These are phyloP conservation scores for Podargus strigoides DNA, from an alignment of 2,797 vertebrate genomes.

Conservation along the genomic window DNA sequence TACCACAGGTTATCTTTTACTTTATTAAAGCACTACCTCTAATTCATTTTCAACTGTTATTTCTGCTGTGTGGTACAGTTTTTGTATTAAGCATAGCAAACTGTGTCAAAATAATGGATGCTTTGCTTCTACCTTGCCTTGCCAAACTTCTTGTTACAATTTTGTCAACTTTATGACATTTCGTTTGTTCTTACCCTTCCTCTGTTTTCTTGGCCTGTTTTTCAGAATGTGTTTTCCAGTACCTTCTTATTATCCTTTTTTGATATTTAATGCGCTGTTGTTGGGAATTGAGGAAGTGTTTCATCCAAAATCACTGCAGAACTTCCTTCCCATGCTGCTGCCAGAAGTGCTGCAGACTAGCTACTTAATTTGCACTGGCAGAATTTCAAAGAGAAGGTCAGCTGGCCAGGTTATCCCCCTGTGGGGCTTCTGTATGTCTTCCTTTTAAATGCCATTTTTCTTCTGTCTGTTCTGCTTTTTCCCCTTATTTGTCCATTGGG, in stretches of 20 bases:
- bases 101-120: not conserved
- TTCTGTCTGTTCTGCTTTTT: not conserved
- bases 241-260: not conserved
- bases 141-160: not conserved
- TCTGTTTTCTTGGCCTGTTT: not conserved
- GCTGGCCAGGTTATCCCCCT: conserved; percentile 26
- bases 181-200: not conserved
- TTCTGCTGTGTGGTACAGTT: not conserved
- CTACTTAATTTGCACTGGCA: conserved; percentile 59
- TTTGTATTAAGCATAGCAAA: not conserved
- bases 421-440: not conserved
- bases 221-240: not conserved
- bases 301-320: conserved; percentile 17
- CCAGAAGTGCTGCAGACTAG: conserved; percentile 17
- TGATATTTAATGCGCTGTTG: not conserved
- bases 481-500: not conserved
- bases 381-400: conserved; percentile 53
- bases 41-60: not conserved
- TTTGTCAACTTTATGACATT: not conserved
- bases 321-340: conserved; percentile 37
- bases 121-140: not conserved
- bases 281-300: conserved; percentile 44
- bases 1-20: not conserved
- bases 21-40: not conserved
- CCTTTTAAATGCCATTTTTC: conserved; percentile 26